Conservation (phyloP, 2,113 vertebrate genomes). For the Pterocles gutturalis region DNA sequence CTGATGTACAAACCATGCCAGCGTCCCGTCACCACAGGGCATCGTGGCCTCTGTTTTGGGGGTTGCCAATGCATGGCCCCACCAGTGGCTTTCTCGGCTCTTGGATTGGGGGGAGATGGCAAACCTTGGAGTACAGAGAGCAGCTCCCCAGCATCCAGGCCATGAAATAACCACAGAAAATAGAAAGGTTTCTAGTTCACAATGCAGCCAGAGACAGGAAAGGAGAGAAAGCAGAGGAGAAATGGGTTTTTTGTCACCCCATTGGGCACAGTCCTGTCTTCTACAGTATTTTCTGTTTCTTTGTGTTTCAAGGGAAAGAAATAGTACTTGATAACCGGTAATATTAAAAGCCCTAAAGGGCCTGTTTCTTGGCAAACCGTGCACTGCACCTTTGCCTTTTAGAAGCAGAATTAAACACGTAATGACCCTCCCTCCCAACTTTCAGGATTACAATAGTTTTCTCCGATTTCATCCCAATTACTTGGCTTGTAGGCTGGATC, state of each 20-base stretch:
- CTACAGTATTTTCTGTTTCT: background rate
- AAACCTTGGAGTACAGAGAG: background rate
- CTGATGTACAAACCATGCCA: background rate
- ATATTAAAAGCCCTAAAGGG: background rate
- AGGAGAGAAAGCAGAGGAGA: background rate
- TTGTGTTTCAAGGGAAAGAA: background rate
- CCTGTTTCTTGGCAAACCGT: background rate
- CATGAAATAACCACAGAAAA: background rate
- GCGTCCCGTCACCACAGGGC: accelerated
- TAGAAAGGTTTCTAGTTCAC: background rate
- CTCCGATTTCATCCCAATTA: background rate
- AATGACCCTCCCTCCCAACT: background rate
- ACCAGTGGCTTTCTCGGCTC: background rate
- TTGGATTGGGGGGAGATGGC: accelerated
- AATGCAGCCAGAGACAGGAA: background rate
- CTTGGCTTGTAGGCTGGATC: slow-evolving; percentile 6
- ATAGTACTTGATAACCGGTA: background rate
- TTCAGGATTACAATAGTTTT: slow-evolving; percentile 3
- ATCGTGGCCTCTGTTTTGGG: accelerated
- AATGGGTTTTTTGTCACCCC: background rate
- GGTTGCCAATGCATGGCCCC: accelerated
- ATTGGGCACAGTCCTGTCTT: background rate
- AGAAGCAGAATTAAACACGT: background rate
- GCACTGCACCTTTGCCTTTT: background rate
- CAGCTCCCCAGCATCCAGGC: background rate